Evolutionary conservation across 2,113 vertebrate genomes (phyloP), one percentile per base, ranked within the genome.

Genomic region (Astur gentilis): DNA sequence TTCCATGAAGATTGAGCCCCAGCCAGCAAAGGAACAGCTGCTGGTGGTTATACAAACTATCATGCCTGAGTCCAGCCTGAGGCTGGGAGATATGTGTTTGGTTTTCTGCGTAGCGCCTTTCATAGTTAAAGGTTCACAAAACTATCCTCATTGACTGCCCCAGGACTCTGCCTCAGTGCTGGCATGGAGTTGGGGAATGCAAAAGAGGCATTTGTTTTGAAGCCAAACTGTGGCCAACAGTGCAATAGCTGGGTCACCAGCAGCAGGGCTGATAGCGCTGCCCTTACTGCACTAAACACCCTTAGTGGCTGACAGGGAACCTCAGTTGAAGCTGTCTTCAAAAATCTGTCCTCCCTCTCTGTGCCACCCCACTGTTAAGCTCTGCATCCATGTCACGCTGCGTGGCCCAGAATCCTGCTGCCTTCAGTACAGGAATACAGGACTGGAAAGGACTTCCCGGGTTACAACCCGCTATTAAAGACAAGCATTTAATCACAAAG

Each of bases 11-110:
- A 97, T 49, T 94, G 90, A 97, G 93, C 70, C 84, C 75, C 82
- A 95, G 95, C 92, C 91, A 96, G 92, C 72, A 94, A 82, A 92
- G 67, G 84, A 97, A 86, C 66, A 95, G 92, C 94, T 97, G 96
- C 86, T 50, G 73, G 79, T 95, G 85, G 69, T 90, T 93, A 78
- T 31, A 84, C 69, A 80, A 94, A 95, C 40, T 42, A 18, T 42
- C 38, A 62, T 54, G 96, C 89, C 88, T 31, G 36, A 83, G 78
- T 77, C 82, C 92, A 90, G 96, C 91, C 95, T 34, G 94, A 65
- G 80, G 95, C 89, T 88, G 60, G 66, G 76, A 85, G 94, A 82
- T 82, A 55, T 0, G 47, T 11, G 61, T 38, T 92, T 84, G 45
- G 71, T 42, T 80, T 89, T 62, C 82, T 92, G 72, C 60, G 42